Base-by-base conservation (phyloP, 2,113 vertebrate species). In the Centropus unirufus region DNA sequence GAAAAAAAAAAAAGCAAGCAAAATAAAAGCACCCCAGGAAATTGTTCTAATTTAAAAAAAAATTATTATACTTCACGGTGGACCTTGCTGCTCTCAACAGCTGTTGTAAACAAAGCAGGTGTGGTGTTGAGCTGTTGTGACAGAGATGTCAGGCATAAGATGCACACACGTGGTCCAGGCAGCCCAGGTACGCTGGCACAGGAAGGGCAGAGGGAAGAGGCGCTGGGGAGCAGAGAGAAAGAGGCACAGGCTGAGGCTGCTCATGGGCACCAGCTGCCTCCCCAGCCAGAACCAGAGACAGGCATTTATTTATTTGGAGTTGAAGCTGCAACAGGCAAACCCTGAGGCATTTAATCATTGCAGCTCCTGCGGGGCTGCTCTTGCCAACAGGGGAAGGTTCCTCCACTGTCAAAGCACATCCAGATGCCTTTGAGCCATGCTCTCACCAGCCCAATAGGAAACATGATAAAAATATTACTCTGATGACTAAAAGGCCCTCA, bases 41-140 rank as follows among this genome's bases (percentile, higher is more conserved):
- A 91, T 26, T 64, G 57, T 89, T 83, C 46, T 67, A 95, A 91
- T 85, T 85, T 93, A 91, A 73, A n/a, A 82, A 72, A n/a, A 82
- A 80, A 30, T 36, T 1, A 81, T 81, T 75, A 47, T 67, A 40
- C 32, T 47, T 92, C 21, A 74, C 1, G 3, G 42, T 21, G 52
- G 68, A 64, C 64, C 79, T 91, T 94, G 75, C 70, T 83, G 67
- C 32, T 89, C 44, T 75, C 81, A 49, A 66, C 54, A 89, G 90
- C 74, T 93, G 84, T 20, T 57, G 39, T 61, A 92, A 84, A 91
- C 40, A 64, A 87, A 88, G 49, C 12, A 0, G 0, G 21, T 4
- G 59, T 2, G 3, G 39, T 0, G 1, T 27, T n/a, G 49, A 30
- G 40, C 42, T 42, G 39, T 52, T 1, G 4, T 32, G 57, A 63